phyloP scores from a whole-genome alignment of 2,113 vertebrate genomes.

The Ctenomys sociabilis region DNA sequence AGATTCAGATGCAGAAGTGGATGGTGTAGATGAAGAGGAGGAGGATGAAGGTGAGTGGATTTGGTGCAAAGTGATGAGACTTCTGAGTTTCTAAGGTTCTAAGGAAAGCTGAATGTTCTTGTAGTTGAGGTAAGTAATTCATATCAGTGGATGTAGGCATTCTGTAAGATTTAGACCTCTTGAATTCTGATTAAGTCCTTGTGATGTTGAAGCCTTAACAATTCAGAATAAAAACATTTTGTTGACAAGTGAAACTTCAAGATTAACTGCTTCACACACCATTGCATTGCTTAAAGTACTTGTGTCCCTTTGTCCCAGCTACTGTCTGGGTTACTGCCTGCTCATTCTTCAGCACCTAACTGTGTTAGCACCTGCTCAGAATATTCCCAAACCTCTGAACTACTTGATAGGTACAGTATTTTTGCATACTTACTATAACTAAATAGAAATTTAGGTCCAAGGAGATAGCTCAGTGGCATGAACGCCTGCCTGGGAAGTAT shows the following conservation, averaged over 20 bases:
- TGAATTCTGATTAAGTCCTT: slow-evolving; percentile 5
- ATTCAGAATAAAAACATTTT: slow-evolving; percentile 26
- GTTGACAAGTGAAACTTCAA: neutral
- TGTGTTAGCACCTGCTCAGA: neutral
- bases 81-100: neutral
- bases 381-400: neutral
- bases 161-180: neutral
- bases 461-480: no score
- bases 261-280: neutral
- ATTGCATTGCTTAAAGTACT: neutral
- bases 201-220: neutral
- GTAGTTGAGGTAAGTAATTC: neutral
- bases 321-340: neutral
- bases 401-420: neutral
- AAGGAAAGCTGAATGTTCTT: neutral
- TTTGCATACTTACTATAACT: neutral
- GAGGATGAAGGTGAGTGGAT: slow-evolving; percentile 88
- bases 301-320: neutral
- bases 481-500: no score
- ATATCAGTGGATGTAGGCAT: neutral
- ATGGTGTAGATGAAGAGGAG: slow-evolving; percentile 92
- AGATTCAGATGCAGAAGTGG: slow-evolving; percentile 93
- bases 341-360: neutral
- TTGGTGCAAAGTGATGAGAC: neutral
- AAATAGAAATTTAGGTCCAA: neutral